Percentiles rank a stretch among this genome's conserved stretches.
phyloP scores from a whole-genome alignment of 92 coral and sea anemone genomes.

The Paramuricea clavata region DNA sequence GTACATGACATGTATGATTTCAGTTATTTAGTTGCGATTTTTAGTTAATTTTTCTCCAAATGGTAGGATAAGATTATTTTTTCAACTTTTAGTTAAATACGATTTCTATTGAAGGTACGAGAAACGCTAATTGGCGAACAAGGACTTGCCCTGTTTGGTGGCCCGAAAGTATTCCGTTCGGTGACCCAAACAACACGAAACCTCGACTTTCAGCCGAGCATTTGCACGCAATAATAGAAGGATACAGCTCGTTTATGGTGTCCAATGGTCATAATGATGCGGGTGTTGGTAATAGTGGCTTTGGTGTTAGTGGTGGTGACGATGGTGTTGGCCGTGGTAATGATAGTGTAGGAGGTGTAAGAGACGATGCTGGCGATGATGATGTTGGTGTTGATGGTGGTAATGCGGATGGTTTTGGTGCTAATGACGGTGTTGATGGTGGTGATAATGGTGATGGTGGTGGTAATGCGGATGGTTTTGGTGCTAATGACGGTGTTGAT shows the following conservation, averaged over 20 bases:
- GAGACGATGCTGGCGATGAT: background rate
- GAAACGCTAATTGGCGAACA: background rate
- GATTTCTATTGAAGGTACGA: background rate
- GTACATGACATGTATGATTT: too few relatives aligned
- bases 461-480: background rate
- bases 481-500: too few relatives aligned
- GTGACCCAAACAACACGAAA: slow-evolving; percentile 18
- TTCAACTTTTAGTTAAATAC: too few relatives aligned
- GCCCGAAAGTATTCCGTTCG: slow-evolving; percentile 21
- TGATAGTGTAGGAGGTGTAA: background rate
- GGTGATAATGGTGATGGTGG: background rate
- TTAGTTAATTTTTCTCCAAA: too few relatives aligned
- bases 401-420: background rate
- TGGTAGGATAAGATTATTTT: too few relatives aligned
- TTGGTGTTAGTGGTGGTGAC: background rate
- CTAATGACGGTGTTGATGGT: background rate
- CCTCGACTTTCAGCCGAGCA: slow-evolving; percentile 2
- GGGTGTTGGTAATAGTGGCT: background rate
- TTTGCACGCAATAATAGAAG: background rate
- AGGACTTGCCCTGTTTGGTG: background rate
- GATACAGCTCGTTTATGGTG: background rate
- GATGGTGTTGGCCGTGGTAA: background rate
- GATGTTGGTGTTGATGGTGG: background rate
- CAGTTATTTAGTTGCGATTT: too few relatives aligned
- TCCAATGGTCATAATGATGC: background rate